phyloP scores from a whole-genome alignment of 2,888 invertebrate species.

The Phortica okadai region DNA sequence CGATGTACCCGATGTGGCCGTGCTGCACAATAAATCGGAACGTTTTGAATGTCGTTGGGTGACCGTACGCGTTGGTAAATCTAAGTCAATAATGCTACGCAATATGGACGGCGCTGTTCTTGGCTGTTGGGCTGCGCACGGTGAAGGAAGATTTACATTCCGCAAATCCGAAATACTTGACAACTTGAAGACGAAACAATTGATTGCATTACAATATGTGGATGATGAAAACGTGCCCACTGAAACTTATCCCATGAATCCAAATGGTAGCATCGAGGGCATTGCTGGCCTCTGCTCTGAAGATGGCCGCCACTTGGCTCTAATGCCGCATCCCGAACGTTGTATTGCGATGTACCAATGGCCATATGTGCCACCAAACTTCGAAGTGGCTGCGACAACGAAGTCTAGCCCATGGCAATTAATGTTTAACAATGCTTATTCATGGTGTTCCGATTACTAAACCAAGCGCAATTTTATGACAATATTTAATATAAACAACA shows the following conservation, averaged over 20 bases:
- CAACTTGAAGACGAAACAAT: constrained; percentile 79
- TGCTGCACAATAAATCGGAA: constrained; percentile 92
- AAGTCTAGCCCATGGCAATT: constrained; percentile 91
- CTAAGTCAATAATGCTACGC: constrained; percentile 86
- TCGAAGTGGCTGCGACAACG: constrained; percentile 71
- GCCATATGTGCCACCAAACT: constrained; percentile 82
- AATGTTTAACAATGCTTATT: constrained; percentile 93
- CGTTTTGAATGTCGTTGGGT: constrained; percentile 89
- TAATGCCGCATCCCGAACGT: constrained; percentile 99
- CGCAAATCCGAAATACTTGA: constrained; percentile 77
- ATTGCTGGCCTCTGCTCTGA: constrained; percentile 92
- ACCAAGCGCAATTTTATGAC: constrained; percentile 30
- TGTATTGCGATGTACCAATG: constrained; percentile 94
- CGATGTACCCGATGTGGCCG: constrained; percentile 80
- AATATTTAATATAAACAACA: constrained; percentile 19
- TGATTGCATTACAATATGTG: constrained; percentile 88
- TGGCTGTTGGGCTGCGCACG: constrained; percentile 98
- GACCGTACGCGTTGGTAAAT: constrained; percentile 84
- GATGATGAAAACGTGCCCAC: constrained; percentile 87
- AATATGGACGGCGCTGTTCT: constrained; percentile 92
- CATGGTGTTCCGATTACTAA: constrained; percentile 79
- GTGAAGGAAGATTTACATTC: constrained; percentile 90
- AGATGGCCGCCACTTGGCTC: constrained; percentile 95
- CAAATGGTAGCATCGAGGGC: constrained; percentile 91
- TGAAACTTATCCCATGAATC: constrained; percentile 93